Evolutionary conservation across 2,797 vertebrate species (phyloP), one percentile per base, ranked within the genome.

Genomic region (Sphaeramia orbicularis): DNA sequence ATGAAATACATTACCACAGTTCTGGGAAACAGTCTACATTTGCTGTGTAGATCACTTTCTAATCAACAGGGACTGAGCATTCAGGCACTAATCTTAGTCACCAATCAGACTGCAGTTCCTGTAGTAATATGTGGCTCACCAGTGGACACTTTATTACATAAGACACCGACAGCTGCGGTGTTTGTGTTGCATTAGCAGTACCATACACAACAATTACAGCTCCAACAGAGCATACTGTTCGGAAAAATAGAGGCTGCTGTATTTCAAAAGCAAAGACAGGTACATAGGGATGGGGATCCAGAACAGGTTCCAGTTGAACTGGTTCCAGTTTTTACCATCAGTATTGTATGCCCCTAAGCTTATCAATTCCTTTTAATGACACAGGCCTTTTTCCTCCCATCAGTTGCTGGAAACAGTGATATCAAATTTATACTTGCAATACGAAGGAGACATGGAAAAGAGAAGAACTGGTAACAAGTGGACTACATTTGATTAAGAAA

Each of bases 91-190:
- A 42, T 35, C 12, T 48, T 16, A 45, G 15, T 35, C 3, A 58
- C 36, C 41, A 62, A 56, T 7, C 19, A 40, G 7, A 13, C n/a
- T 47, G 50, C 13, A 43, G 45, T 42, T 62, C 37, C 13, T 48
- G 37, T n/a, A 24, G 4, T 40, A 38, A 15, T 14, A 30, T 16
- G 44, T 30, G 24, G 50, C 37, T 36, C 14, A 10, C 19, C 18
- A 53, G 8, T 21, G 2, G 43, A 49, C 54, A 38, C 16, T n/a
- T 51, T 61, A 59, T 30, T 40, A 62, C 44, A 32, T 43, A 18
- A 53, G 37, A 14, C 24, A 59, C 35, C 10, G 48, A 38, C 9
- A 60, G 50, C 27, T 44, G 13, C 58, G 51, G 30, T 36, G 27
- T 38, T 35, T 50, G 32, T 13, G 19, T 36, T 65, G 15, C 9